These are phyloP conservation scores for Nipponia nippon DNA, from an alignment of 2,113 vertebrate genomes.

Conservation along the genomic window DNA sequence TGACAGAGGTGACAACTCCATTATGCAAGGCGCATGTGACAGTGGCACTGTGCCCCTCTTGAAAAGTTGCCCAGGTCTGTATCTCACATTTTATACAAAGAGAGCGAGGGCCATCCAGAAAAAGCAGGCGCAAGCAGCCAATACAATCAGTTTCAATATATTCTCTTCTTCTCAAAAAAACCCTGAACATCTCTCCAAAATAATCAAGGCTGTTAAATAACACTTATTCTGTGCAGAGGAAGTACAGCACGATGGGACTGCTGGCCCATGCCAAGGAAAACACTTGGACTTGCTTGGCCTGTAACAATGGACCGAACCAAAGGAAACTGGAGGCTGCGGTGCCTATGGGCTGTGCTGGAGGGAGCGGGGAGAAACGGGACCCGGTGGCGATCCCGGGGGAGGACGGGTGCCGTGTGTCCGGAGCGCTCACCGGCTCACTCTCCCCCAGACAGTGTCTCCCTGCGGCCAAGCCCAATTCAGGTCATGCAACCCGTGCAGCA, in stretches of 20 bases:
- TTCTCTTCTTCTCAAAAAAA: constrained; percentile 43
- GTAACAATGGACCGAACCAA: constrained; percentile 39
- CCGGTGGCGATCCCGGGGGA: accelerated
- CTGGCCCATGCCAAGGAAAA: constrained; percentile 66
- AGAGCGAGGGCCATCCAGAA: constrained; percentile 53
- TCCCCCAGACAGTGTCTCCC: neutral
- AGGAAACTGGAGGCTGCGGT: constrained; percentile 21
- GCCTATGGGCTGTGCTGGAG: neutral
- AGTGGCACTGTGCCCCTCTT: neutral
- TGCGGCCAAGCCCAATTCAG: neutral
- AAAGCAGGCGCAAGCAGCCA: constrained; percentile 59
- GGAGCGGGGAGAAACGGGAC: neutral
- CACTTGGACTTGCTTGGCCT: constrained; percentile 34
- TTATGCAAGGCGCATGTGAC: neutral
- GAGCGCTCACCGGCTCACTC: accelerated
- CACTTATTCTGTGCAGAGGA: constrained; percentile 60
- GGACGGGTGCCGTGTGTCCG: accelerated
- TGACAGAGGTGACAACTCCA: neutral
- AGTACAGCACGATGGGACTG: constrained; percentile 9
- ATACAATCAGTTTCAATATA: constrained; percentile 40
- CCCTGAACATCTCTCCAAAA: constrained; percentile 56
- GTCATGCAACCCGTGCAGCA: neutral
- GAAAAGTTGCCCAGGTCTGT: neutral
- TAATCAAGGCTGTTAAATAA: constrained; percentile 70
- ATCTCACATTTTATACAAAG: constrained; percentile 19